Conservation (phyloP, 2,113 vertebrate species). For the Pachypanchax playfairii region DNA sequence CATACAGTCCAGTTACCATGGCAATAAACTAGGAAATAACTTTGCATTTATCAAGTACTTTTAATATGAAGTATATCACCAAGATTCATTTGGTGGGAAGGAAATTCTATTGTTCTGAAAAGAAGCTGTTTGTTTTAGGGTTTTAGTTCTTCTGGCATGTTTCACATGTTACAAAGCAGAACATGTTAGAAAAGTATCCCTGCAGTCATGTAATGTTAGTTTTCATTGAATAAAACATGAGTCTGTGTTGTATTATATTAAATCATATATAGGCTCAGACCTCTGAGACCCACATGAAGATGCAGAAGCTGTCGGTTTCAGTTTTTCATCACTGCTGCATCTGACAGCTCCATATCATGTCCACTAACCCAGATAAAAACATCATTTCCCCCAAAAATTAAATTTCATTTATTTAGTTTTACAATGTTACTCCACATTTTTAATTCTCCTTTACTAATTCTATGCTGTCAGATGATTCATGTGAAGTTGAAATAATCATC, state of each 20-base stretch:
- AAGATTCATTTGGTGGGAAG: conserved; percentile 1
- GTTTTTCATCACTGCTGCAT: neutral
- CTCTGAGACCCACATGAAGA: neutral
- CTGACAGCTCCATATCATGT: conserved; percentile 8
- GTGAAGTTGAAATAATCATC: no score
- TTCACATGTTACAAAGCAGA: neutral
- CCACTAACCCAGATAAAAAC: neutral
- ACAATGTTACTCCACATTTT: no score
- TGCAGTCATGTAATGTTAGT: neutral
- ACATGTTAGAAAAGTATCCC: neutral
- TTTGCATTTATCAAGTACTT: conserved; percentile 47
- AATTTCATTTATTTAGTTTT: no score
- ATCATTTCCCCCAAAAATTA: neutral
- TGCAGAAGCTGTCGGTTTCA: conserved; percentile 25
- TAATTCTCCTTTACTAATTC: no score
- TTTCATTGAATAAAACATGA: neutral
- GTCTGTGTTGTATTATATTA: neutral
- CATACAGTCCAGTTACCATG: conserved; percentile 48
- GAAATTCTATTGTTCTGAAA: no score
- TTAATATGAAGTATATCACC: conserved; percentile 25
- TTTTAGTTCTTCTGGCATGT: neutral
- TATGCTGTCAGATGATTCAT: no score
- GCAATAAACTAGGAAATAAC: conserved; percentile 45
- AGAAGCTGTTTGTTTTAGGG: neutral
- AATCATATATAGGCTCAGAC: neutral